Evolutionary conservation across 2,113 vertebrate genomes (phyloP).

Genomic region (Phyllostomus discolor): DNA sequence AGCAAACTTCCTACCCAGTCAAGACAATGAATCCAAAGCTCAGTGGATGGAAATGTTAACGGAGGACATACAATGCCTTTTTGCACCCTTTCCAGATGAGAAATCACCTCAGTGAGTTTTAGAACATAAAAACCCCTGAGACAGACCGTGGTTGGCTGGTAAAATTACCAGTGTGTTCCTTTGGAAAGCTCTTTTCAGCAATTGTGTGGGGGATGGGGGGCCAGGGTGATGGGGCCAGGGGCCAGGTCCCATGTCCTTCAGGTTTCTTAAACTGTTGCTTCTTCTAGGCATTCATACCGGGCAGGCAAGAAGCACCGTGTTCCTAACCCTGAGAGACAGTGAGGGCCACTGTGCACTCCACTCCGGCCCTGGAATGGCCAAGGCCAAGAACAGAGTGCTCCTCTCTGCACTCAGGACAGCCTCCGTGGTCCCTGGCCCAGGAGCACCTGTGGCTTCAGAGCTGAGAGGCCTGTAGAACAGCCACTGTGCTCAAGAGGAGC

Average conservation of each 20-base stretch:
- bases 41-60: neutral
- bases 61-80: neutral
- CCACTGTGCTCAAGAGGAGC: neutral
- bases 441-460: neutral
- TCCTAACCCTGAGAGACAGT: neutral
- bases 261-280: neutral
- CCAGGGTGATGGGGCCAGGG: neutral
- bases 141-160: neutral
- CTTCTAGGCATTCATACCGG: neutral
- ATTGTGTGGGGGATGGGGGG: neutral
- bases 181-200: neutral
- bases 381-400: neutral
- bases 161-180: neutral
- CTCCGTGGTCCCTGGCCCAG: neutral
- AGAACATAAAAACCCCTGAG: neutral
- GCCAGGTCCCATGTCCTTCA: neutral
- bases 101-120: neutral
- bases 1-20: neutral
- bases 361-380: neutral
- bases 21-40: neutral
- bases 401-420: neutral
- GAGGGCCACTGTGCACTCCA: accelerated
- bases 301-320: neutral
- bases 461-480: neutral
- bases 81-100: neutral